Base-by-base conservation (phyloP, 2,113 vertebrate genomes). In the Syngnathus typhle region DNA sequence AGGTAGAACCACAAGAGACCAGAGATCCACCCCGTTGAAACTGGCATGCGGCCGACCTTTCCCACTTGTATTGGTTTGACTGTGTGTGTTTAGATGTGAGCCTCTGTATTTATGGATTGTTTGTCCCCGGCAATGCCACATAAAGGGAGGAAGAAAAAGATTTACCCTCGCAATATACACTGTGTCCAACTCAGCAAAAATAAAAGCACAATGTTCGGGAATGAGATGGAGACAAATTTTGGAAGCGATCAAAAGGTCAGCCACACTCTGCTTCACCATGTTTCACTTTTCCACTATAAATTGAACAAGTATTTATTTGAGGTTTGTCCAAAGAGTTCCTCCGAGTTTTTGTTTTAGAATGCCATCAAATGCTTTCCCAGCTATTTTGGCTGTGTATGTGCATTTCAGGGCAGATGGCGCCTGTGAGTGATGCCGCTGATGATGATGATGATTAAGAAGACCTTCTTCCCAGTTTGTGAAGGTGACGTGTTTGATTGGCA, bases 11-110 rank as follows among this genome's bases (percentile, higher is more conserved):
- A 71, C 81, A 72, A 79, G 71, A 65, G 75, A 68, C 65, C 68
- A 63, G 62, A 73, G 65, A 72, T 65, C 72, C 74, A 51, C 67
- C 27, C 1, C 64, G 73, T 69, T 32, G 15, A 82, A 77, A 76
- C 51, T 83, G 83, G 80, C 79, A 80, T 83, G 73, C 70, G 16
- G 60, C 70, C 79, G 76, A 88, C 85, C 82, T 88, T 84, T 87
- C 8, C 1, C 73, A 71, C 70, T 67, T 52, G 68, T 36, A 5
- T 60, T 47, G 67, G 64, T 49, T 4, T 68, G 71, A 64, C 74
- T 72, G n/a, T 39, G 2, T 43, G 36, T 68, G 72, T 64, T 71
- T 67, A 23, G 41, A 0, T 52, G 21, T 52, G 55, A 7, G 36
- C 49, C 19, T 37, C 68, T 18, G 7, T 16, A 44, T 68, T 16